These are phyloP conservation scores for Oxygymnocypris stewartii DNA, from an alignment of 2,113 vertebrate genomes.

Conservation along the genomic window DNA sequence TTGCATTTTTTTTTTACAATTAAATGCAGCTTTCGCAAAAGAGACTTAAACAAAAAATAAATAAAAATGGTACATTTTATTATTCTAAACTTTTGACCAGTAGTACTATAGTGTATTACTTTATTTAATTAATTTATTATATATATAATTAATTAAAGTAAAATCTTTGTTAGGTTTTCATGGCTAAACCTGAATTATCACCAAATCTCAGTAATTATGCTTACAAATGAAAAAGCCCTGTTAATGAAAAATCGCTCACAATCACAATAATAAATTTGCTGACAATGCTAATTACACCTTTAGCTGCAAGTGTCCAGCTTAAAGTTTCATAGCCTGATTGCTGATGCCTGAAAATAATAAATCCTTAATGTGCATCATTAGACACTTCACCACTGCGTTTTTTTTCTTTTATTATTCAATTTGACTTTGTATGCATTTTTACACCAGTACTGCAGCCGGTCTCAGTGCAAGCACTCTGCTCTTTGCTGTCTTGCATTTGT, in stretches of 20 bases:
- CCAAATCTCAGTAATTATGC: background rate
- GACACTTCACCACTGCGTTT: background rate
- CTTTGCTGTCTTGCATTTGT: constrained; percentile 73
- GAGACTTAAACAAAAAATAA: no score
- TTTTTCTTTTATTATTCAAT: background rate
- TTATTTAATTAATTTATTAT: no score
- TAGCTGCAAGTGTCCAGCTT: background rate
- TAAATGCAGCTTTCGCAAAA: no score
- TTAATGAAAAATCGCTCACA: background rate
- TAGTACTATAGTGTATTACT: background rate
- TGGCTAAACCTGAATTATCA: background rate
- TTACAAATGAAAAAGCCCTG: background rate
- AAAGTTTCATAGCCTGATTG: background rate
- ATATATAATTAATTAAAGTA: background rate
- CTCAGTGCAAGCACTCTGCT: constrained; percentile 53
- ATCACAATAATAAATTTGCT: background rate
- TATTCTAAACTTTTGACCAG: no score
- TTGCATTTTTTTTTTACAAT: no score
- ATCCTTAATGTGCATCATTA: background rate
- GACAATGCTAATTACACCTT: background rate
- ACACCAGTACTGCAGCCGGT: constrained; percentile 61
- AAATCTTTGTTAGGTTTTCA: background rate
- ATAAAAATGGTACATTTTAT: no score
- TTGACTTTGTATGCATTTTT: background rate
- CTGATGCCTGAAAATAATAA: background rate